A percentile compares a stretch with the other conserved stretches of the same genome.
Conservation (phyloP, 2,888 invertebrate genomes). For the Microdon myrmicae region DNA sequence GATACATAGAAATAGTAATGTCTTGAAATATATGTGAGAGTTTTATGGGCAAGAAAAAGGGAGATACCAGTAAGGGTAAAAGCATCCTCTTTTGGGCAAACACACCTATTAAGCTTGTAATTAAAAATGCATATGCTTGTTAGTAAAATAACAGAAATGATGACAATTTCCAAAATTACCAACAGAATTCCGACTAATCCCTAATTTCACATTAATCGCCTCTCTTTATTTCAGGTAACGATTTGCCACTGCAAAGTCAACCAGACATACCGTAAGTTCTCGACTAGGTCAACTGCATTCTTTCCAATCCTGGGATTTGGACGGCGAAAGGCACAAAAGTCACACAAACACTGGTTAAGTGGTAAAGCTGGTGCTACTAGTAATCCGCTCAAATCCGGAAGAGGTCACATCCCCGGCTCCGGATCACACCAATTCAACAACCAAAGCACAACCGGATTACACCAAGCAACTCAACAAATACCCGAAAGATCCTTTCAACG, state of each 20-base stretch:
- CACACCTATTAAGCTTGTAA: no score
- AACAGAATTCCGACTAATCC: constrained; percentile 2
- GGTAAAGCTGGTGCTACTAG: constrained; percentile 66
- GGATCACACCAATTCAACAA: constrained; percentile 53
- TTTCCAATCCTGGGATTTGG: constrained; percentile 67
- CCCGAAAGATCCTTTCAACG: constrained; percentile 68
- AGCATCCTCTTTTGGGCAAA: no score
- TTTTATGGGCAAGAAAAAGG: no score
- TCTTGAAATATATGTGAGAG: no score
- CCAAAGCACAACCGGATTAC: constrained; percentile 54
- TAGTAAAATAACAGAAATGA: no score
- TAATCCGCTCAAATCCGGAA: constrained; percentile 49
- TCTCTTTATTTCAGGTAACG: constrained; percentile 70
- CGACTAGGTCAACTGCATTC: constrained; percentile 70
- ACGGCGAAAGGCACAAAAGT: constrained; percentile 64
- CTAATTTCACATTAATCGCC: no score
- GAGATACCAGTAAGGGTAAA: no score
- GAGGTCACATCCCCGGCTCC: constrained; percentile 51
- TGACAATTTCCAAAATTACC: no score
- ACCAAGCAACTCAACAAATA: constrained; percentile 57
- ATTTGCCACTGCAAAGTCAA: constrained; percentile 83
- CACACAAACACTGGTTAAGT: constrained; percentile 71
- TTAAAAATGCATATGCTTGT: no score
- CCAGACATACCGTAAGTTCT: constrained; percentile 77
- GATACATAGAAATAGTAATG: no score